Base-by-base conservation (phyloP, 2,888 invertebrate genomes). In the Cyrtodaria siliqua region DNA sequence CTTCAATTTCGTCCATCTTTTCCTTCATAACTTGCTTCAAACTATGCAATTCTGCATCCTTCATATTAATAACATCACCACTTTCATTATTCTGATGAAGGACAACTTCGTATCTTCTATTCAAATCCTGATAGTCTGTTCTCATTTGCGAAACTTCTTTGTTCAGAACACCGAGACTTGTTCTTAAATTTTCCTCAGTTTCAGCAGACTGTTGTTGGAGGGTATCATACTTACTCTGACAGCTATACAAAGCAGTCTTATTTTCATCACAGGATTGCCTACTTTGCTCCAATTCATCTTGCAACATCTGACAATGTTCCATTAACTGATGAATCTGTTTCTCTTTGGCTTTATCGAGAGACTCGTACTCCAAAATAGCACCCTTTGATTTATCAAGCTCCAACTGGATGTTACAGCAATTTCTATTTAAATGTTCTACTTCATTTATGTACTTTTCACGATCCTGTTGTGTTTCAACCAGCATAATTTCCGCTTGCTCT, bases 41-140 rank as follows among this genome's bases (percentile, higher is more conserved):
- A 52, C 26, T 40, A 4, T 62, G 57, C 8, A 80, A 38, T 59
- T 80, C 80, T 18, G 69, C 61, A 42, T 80, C 80, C 61, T 76
- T 76, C n/a, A 61, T 42, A 38, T 26, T 47, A 23, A 69, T 26
- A 2, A 69, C 20, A 26, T 53, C 57, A 50, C 56, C 67, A 60
- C 26, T 42, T 26, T 73, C 80, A 20, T 56, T 64, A 33, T 42
- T 75, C 33, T 79, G 69, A 29, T 61, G 63, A n/a, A 64, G 44
- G 9, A 67, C 14, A 26, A 69, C 38, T 50, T 90, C 85, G 14
- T 87, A 79, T 27, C 82, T 84, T 64, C 81, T 83, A 56, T 78
- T 81, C 18, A 83, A 20, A 49, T 82, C 71, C 9, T 83, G 78
- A 57, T 71, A 55, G 23, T 81, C 71, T 27, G 47, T 55, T 52